Percentiles rank a stretch among this genome's conserved stretches.
Evolutionary conservation across 2,113 vertebrate species (phyloP).

Genomic region (Falco punctatus): DNA sequence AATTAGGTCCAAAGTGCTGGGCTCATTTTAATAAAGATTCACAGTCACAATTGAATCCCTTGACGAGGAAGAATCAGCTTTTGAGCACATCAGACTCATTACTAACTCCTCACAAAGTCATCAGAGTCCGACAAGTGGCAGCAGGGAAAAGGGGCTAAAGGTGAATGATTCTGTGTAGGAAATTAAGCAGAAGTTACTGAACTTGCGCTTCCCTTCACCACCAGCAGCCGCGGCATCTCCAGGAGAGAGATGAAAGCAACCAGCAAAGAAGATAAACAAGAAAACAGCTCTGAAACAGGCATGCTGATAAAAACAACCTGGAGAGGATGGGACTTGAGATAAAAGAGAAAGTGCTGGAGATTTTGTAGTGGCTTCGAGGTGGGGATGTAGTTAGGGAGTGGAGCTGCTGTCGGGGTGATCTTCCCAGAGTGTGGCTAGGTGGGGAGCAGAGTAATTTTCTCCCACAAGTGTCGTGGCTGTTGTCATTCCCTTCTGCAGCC

Average conservation of each 20-base stretch:
- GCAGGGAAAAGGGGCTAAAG: neutral
- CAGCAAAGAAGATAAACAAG: neutral
- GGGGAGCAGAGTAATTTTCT: neutral
- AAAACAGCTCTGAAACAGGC: neutral
- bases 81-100: constrained; percentile 29
- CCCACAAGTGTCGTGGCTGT: fast-evolving
- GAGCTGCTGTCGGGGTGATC: neutral
- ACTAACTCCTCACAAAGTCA: constrained; percentile 52
- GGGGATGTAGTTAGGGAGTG: neutral
- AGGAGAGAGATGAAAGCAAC: neutral
- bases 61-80: neutral
- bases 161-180: neutral
- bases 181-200: neutral
- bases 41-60: neutral
- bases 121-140: neutral
- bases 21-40: constrained; percentile 49
- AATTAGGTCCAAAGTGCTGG: constrained; percentile 25
- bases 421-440: fast-evolving
- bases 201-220: neutral
- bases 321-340: neutral
- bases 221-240: constrained; percentile 3
- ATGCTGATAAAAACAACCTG: neutral
- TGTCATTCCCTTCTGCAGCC: neutral
- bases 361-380: neutral
- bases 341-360: neutral